phyloP scores from a whole-genome alignment of 1,140 invertebrate genomes.

The Chrysomallon squamiferum region DNA sequence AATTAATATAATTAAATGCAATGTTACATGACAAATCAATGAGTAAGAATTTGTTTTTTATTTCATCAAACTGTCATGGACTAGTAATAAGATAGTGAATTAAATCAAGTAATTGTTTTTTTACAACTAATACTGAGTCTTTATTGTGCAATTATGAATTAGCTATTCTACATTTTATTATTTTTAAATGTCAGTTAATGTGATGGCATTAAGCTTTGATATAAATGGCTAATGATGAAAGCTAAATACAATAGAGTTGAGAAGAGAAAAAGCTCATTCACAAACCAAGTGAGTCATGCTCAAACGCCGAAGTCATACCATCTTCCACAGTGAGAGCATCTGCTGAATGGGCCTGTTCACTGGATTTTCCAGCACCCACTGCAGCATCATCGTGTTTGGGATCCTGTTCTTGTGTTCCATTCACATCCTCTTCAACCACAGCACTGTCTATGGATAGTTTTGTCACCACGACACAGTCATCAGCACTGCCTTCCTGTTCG shows the following conservation, averaged over 20 bases:
- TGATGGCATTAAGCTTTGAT: too few relatives aligned
- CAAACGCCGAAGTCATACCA: constrained; percentile 26
- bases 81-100: too few relatives aligned
- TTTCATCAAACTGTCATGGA: too few relatives aligned
- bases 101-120: too few relatives aligned
- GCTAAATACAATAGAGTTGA: neutral
- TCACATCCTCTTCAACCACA: constrained; percentile 44
- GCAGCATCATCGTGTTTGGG: constrained; percentile 23
- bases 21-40: too few relatives aligned
- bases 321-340: constrained; percentile 19
- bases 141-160: too few relatives aligned
- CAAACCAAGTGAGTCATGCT: constrained; percentile 25
- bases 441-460: constrained; percentile 67
- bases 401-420: constrained; percentile 23
- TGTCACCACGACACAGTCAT: constrained; percentile 59
- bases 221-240: neutral
- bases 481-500: constrained; percentile 44
- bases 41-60: too few relatives aligned
- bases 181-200: too few relatives aligned
- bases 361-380: constrained; percentile 3
- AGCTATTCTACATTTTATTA: too few relatives aligned
- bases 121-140: too few relatives aligned
- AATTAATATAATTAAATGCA: too few relatives aligned
- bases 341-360: neutral
- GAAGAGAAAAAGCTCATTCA: constrained; percentile 12